phyloP scores from a whole-genome alignment of 2,113 vertebrate species.

The Cephalopterus ornatus region DNA sequence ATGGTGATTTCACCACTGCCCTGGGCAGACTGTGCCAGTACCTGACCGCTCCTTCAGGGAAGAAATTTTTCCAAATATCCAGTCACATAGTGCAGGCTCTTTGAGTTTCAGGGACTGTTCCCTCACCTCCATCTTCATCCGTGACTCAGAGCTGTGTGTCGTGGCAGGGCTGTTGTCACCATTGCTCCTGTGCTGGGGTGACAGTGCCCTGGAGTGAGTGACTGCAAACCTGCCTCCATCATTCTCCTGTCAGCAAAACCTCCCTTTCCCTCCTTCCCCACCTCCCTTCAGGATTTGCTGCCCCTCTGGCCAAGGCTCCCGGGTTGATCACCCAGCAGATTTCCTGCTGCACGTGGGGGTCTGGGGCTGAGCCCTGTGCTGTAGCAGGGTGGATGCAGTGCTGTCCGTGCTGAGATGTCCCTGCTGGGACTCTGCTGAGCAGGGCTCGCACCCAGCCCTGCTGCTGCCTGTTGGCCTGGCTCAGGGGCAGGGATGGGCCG shows the following conservation, averaged over 20 bases:
- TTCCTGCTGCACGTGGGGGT: accelerated
- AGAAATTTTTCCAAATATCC: not conserved
- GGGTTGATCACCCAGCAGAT: not conserved
- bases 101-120: not conserved
- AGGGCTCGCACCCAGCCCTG: not conserved
- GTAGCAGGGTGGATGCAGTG: not conserved
- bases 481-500: not conserved
- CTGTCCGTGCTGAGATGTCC: not conserved
- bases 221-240: not conserved
- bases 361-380: accelerated
- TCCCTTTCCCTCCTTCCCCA: not conserved
- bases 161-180: not conserved
- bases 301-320: not conserved
- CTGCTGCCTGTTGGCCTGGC: not conserved
- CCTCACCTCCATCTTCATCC: not conserved
- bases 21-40: not conserved
- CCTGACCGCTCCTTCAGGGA: not conserved
- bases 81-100: not conserved
- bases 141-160: not conserved
- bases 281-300: not conserved
- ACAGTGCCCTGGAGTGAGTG: not conserved
- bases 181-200: not conserved
- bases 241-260: not conserved
- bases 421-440: not conserved
- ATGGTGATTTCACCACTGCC: not conserved